Percentiles rank a stretch among this genome's conserved stretches.
phyloP scores from a whole-genome alignment of 2,113 vertebrate genomes.

The Amazona vittata region DNA sequence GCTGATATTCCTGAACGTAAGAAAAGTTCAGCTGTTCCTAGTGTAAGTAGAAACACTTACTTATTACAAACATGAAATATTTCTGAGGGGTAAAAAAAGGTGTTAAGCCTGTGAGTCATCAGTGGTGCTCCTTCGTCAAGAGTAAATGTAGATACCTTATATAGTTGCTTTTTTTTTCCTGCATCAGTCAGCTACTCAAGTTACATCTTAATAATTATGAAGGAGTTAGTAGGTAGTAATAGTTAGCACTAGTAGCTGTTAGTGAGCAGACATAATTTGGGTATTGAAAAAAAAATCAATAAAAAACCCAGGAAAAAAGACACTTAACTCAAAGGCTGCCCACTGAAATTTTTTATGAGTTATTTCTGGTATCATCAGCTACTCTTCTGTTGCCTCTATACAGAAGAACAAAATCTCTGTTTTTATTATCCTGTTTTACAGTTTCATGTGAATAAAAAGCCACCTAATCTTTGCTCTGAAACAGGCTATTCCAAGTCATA shows the following conservation, averaged over 20 bases:
- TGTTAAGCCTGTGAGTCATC: not conserved
- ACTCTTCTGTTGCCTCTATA: not conserved
- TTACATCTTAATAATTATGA: not conserved
- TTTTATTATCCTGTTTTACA: not conserved
- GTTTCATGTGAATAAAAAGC: not conserved
- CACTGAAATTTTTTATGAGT: not conserved
- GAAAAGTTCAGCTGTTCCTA: conserved; percentile 86
- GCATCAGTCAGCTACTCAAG: not conserved
- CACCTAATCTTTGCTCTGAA: not conserved
- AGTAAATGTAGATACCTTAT: not conserved
- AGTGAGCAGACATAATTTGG: not conserved
- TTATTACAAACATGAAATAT: not conserved
- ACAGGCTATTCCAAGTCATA: not conserved
- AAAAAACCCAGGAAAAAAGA: not conserved
- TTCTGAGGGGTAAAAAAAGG: not conserved
- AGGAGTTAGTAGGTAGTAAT: not conserved
- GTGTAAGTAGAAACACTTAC: conserved; percentile 77
- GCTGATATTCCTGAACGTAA: conserved; percentile 96
- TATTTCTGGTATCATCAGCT: not conserved
- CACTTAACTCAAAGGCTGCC: not conserved
- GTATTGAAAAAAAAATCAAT: not conserved
- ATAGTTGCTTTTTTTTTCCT: not conserved
- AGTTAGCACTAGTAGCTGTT: not conserved
- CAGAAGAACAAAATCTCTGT: not conserved
- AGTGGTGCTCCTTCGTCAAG: not conserved